Base-by-base conservation (phyloP, 64 coral and sea anemone species). In the Catalaphyllia jardinei region DNA sequence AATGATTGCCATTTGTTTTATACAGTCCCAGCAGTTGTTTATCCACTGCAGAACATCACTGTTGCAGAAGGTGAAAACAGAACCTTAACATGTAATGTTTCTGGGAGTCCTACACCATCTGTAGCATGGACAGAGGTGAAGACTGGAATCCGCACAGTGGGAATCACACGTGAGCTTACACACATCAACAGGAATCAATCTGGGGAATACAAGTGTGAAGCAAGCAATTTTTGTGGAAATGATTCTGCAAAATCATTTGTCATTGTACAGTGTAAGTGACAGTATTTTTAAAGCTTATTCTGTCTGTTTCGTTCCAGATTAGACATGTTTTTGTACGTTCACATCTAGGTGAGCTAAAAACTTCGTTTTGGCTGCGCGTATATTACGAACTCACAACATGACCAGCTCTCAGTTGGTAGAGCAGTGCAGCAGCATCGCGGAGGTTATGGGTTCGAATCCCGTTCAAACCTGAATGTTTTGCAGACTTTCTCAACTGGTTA, bases 161-260 rank as follows among this genome's bases (percentile, higher is more conserved):
- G 29, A 38, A 67, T 27, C 81, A 39, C 10, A 0, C 81, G 33
- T 84, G 20, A 38, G 25, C 38, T 71, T 4, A 38, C 19, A 19
- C 65, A 83, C 22, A 51, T 84, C 10, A 71, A 18, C 63, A 84
- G 81, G 20, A 69, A 7, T 39, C 1, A 51, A 1, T 62, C 33
- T 52, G 81, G 81, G 28, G 38, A 84, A 71, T 84, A 84, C 62
- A 51, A 14, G 38, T 84, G 81, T 84, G 39, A 84, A 51, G 31
- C 81, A 69, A 84, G 20, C 15, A 84, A 84, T 14, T 2, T 8
- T 3, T 84, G 81, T 69, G 62, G 62, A 50, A 84, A 84, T 71
- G 38, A 69, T 20, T 16, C 35, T 8, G 10, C 39, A 24, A 84
- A 35, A 9, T 11, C 19, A 11, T 69, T 69, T 49, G 11, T 84